A percentile compares a stretch with the other conserved stretches of the same genome.
Conservation (phyloP, 2,888 invertebrate species). For the Tetheella fluctuosa region DNA sequence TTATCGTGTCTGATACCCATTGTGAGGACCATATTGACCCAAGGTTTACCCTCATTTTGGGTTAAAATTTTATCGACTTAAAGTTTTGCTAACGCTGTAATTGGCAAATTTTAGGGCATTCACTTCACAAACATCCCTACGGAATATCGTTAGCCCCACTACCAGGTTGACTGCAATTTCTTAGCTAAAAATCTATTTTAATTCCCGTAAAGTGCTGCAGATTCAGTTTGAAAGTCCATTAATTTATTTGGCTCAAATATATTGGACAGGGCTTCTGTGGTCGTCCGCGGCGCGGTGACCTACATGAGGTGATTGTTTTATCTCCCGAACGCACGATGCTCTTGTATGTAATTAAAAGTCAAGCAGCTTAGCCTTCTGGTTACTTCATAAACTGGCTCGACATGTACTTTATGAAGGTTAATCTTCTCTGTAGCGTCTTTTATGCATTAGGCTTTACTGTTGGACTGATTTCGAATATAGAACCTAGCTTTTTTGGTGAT, state of each 20-base stretch:
- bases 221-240: conserved; percentile 17
- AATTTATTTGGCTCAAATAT: conserved; percentile 19
- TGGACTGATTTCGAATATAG: not conserved
- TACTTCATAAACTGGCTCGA: conserved; percentile 42
- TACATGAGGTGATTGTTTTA: conserved; percentile 52
- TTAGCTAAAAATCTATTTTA: not conserved
- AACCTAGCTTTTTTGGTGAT: too few species aligned
- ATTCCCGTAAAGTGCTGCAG: not conserved
- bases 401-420: conserved; percentile 15
- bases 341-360: conserved; percentile 56
- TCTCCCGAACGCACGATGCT: conserved; percentile 44
- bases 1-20: too few species aligned
- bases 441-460: not conserved
- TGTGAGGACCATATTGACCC: too few species aligned
- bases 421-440: not conserved
- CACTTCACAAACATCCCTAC: not conserved
- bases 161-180: too few species aligned
- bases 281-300: conserved; percentile 37
- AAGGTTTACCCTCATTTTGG: too few species aligned
- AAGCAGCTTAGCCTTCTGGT: conserved; percentile 38
- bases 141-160: too few species aligned
- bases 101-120: not conserved
- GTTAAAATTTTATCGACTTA: too few species aligned
- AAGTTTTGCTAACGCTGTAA: too few species aligned
- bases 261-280: conserved; percentile 17